Percentiles rank a stretch among this genome's conserved stretches.
These are phyloP conservation scores for Aethes cnicana DNA, from an alignment of 2,888 invertebrate genomes.

Conservation along the genomic window DNA sequence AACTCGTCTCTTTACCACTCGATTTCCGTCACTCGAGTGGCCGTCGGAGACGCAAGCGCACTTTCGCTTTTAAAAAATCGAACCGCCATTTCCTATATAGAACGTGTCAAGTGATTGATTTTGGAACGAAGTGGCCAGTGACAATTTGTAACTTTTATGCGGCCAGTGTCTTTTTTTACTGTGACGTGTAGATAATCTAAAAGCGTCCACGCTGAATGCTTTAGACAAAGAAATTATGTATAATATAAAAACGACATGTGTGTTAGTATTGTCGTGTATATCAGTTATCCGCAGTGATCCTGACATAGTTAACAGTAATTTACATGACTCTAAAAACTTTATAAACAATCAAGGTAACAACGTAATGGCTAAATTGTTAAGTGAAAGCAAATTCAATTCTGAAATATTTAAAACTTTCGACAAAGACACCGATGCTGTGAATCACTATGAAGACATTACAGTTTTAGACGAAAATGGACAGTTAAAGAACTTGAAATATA, in stretches of 20 bases:
- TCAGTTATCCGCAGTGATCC: constrained; percentile 37
- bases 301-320: constrained; percentile 49
- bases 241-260: not conserved
- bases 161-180: constrained; percentile 1
- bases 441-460: constrained; percentile 67
- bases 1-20: constrained; percentile 51
- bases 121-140: not conserved
- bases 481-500: constrained; percentile 64
- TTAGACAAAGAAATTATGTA: constrained; percentile 16
- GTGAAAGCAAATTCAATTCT: constrained; percentile 51
- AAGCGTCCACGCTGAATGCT: constrained; percentile 6
- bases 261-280: not conserved
- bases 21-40: constrained; percentile 63
- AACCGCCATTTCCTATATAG: constrained; percentile 24
- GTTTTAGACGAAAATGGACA: constrained; percentile 61
- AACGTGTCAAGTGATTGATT: constrained; percentile 10
- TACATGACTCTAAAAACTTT: constrained; percentile 53
- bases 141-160: not conserved
- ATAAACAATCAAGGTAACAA: constrained; percentile 43
- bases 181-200: not conserved
- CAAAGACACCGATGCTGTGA: constrained; percentile 49
- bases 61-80: constrained; percentile 53
- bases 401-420: constrained; percentile 52
- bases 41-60: constrained; percentile 49
- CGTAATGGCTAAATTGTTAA: constrained; percentile 48